Evolutionary conservation across 1,140 invertebrate genomes (phyloP).

Genomic region (Macrosteles quadrilineatus): DNA sequence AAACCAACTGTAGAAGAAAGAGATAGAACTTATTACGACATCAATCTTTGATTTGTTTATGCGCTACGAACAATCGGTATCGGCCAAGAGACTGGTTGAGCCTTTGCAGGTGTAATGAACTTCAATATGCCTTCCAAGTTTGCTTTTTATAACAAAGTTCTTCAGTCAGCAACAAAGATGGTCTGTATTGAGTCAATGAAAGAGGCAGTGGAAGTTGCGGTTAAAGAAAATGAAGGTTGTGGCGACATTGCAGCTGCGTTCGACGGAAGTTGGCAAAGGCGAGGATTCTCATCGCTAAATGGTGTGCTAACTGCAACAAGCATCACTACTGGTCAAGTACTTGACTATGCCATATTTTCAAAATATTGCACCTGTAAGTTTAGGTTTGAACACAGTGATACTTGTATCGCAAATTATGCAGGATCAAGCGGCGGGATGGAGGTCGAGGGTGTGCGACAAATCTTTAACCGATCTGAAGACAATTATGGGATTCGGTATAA

Average conservation of each 20-base stretch:
- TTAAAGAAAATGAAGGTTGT: neutral
- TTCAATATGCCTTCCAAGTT: neutral
- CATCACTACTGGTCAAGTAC: neutral
- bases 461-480: neutral
- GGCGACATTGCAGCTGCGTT: neutral
- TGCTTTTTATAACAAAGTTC: conserved; percentile 3
- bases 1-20: neutral
- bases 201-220: neutral
- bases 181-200: conserved; percentile 60
- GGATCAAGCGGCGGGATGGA: conserved; percentile 27
- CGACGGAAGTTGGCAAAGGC: neutral
- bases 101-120: neutral
- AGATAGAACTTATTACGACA: neutral
- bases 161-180: conserved; percentile 64
- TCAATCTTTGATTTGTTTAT: neutral
- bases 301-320: conserved; percentile 6
- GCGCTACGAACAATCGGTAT: conserved; percentile 1
- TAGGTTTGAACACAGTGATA: neutral
- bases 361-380: conserved; percentile 12
- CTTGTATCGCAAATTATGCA: conserved; percentile 21
- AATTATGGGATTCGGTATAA: conserved; percentile 1
- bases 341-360: neutral
- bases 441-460: conserved; percentile 1
- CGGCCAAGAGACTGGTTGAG: neutral
- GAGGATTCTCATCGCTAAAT: conserved; percentile 20